phyloP scores from a whole-genome alignment of 2,797 vertebrate genomes.

The Todus mexicanus region DNA sequence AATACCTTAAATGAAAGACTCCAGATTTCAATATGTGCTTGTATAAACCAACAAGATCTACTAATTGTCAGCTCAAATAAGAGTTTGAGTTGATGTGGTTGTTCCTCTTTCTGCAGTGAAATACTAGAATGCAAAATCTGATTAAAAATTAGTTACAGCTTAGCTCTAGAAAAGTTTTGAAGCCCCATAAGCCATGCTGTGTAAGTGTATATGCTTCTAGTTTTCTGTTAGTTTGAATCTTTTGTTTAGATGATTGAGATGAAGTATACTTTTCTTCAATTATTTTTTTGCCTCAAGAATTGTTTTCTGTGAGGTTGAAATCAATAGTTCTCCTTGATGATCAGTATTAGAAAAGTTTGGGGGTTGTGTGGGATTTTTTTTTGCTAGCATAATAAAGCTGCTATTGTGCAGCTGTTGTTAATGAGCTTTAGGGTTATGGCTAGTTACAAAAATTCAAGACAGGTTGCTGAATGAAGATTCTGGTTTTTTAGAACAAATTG shows the following conservation, averaged over 20 bases:
- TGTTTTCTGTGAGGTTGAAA: neutral
- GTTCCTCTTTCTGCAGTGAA: neutral
- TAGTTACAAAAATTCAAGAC: neutral
- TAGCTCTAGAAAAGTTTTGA: neutral
- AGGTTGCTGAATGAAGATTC: neutral
- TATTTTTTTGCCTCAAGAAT: neutral
- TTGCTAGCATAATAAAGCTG: neutral
- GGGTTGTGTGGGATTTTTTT: neutral
- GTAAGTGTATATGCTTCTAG: neutral
- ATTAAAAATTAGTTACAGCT: neutral
- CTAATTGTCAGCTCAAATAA: neutral
- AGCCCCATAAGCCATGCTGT: neutral
- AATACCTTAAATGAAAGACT: neutral
- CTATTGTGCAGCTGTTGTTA: neutral
- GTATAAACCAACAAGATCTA: neutral
- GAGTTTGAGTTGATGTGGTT: neutral
- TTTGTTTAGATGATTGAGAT: neutral
- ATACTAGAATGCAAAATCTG: neutral
- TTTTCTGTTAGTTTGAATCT: neutral
- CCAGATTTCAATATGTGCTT: neutral
- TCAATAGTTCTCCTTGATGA: neutral
- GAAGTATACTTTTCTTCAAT: neutral
- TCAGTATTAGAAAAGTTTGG: neutral
- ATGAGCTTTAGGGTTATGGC: neutral
- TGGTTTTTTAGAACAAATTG: neutral